Evolutionary conservation across 2,113 vertebrate genomes (phyloP), one percentile per base, ranked within the genome.

Genomic region (Passer montanus): DNA sequence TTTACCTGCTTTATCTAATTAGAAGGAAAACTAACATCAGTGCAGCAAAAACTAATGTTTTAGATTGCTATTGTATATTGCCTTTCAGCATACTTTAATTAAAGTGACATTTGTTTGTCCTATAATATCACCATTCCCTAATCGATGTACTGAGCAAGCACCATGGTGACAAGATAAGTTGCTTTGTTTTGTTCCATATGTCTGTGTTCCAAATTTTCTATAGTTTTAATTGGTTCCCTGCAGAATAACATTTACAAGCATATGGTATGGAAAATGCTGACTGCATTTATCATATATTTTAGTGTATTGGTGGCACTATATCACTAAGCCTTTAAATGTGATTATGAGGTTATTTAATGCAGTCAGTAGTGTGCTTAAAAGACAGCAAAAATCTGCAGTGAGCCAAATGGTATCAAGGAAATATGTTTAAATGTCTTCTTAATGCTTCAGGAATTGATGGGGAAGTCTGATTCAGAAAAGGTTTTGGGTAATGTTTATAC

Each of bases 151-250:
- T 98, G 97, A 98, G 97, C 98, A 98, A 98, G 98, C 98, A 98
- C 69, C 89, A 80, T 58, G 58, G 97, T 98, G 98, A 98, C 97
- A 98, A 98, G 98, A 98, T 98, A 98, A 98, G 98, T 98, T 98
- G 95, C 97, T 96, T 96, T 98, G 96, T 97, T 98, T 97, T 96
- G 94, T 97, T 98, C 97, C 98, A 97, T 98, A 98, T 99, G 99
- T 98, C 98, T 96, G 82, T 94, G 95, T 95, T 99, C 98, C 98
- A 99, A 98, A 97, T 98, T 98, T 98, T 98, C 98, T 98, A 97
- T 98, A 98, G 96, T 97, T 98, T 98, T 99, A 99, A 99, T 99
- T 99, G 98, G 98, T 98, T 98, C 98, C 98, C 98, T 95, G 97
- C 98, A 98, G 98, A 99, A 98, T 98, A 98, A 96, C 97, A 96